Conservation (phyloP, 2,797 vertebrate species). For the Poecile montanus region DNA sequence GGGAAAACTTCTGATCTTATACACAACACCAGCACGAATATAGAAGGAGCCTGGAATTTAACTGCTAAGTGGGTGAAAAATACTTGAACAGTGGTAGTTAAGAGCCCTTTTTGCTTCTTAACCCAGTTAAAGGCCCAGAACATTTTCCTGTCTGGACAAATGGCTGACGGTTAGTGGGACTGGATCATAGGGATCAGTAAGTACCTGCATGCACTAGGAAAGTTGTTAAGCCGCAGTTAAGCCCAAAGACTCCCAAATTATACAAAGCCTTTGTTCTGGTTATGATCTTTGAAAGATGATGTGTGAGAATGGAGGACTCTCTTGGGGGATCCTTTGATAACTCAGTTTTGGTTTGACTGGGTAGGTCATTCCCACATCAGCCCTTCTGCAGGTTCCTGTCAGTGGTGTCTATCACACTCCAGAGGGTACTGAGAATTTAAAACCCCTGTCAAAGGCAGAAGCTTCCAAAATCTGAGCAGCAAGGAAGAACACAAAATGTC, state of each 20-base stretch:
- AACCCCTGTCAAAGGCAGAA: background rate
- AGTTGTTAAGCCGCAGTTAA: background rate
- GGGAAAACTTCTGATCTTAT: background rate
- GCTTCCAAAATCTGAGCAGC: background rate
- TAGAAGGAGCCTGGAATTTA: background rate
- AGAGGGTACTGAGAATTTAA: background rate
- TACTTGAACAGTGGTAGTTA: background rate
- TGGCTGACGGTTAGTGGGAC: rapidly evolving
- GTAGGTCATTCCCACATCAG: background rate
- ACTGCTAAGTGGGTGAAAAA: background rate
- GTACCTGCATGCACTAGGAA: background rate
- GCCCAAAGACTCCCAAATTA: background rate
- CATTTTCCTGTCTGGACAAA: background rate
- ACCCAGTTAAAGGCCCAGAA: background rate
- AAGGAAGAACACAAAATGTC: background rate
- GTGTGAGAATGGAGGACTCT: background rate
- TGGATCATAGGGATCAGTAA: background rate
- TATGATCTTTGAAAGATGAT: background rate
- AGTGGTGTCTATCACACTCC: background rate
- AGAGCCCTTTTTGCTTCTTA: background rate
- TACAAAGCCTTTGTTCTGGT: background rate
- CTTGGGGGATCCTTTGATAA: background rate
- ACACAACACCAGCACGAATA: too few relatives aligned
- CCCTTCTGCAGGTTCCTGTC: background rate
- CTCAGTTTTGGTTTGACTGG: background rate